These are phyloP conservation scores for Montipora cactus DNA, from an alignment of 64 coral and sea anemone species.

Conservation along the genomic window DNA sequence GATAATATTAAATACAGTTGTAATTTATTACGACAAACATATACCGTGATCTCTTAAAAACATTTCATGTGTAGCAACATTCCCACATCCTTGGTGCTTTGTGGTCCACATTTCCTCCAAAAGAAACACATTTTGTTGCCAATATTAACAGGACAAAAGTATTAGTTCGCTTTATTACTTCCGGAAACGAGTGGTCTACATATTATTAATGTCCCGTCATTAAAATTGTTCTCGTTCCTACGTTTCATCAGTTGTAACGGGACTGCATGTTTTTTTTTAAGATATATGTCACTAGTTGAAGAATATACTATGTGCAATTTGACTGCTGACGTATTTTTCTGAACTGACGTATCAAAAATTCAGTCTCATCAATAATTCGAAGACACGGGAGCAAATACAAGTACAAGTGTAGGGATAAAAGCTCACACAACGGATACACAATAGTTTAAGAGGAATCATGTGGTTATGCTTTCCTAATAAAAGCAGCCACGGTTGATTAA, in stretches of 20 bases:
- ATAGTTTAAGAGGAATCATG: not conserved
- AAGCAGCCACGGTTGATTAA: not conserved
- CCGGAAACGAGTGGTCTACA: slow-evolving; percentile 30
- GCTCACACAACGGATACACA: not conserved
- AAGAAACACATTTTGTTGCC: slow-evolving; percentile 3
- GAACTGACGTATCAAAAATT: not conserved
- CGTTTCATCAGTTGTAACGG: not conserved
- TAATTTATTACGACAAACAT: not conserved
- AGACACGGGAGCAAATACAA: not conserved
- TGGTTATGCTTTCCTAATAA: not conserved
- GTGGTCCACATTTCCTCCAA: slow-evolving; percentile 23
- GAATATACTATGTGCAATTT: not conserved
- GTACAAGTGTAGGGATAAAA: not conserved
- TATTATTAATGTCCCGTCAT: slow-evolving; percentile 31
- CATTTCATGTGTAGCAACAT: not conserved
- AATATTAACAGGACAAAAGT: slow-evolving; percentile 45
- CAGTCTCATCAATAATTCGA: not conserved
- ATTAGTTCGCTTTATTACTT: slow-evolving; percentile 14
- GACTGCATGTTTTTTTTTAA: not conserved
- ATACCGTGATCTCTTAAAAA: slow-evolving; percentile 26
- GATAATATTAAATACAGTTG: not conserved
- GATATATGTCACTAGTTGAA: not conserved
- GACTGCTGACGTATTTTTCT: not conserved
- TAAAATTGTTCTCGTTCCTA: slow-evolving; percentile 22
- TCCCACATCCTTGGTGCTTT: slow-evolving; percentile 16